phyloP scores from a whole-genome alignment of 1,140 invertebrate genomes.

The Portunus trituberculatus region DNA sequence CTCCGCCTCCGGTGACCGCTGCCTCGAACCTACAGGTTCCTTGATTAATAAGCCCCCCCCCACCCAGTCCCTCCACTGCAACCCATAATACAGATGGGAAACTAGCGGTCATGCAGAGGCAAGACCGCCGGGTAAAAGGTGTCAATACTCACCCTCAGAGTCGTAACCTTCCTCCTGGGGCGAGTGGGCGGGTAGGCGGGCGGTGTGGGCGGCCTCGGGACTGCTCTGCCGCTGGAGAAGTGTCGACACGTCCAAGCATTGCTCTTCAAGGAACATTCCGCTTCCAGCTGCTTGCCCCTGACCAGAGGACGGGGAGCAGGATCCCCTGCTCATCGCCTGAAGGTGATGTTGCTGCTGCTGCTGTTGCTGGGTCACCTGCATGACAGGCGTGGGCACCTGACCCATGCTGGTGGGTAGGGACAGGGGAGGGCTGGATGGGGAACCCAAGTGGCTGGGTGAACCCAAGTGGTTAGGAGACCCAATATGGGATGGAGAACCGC shows the following conservation, averaged over 20 bases:
- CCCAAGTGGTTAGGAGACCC: neutral
- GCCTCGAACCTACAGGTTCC: neutral
- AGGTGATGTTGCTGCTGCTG: slow-evolving; percentile 57
- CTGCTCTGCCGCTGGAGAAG: slow-evolving; percentile 78
- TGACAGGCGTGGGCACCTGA: slow-evolving; percentile 69
- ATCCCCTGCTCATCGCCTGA: neutral
- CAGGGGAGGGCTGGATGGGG: slow-evolving; percentile 59
- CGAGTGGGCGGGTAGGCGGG: slow-evolving; percentile 55
- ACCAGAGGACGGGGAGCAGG: slow-evolving; percentile 11
- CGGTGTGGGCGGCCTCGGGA: slow-evolving; percentile 49
- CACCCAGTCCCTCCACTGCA: too few relatives aligned
- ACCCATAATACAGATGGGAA: neutral
- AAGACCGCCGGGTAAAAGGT: neutral
- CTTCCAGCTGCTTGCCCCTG: slow-evolving; percentile 78
- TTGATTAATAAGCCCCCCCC: neutral
- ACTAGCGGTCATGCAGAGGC: too few relatives aligned
- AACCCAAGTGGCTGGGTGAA: neutral
- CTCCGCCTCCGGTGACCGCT: neutral
- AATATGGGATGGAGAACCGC: neutral
- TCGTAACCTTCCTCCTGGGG: slow-evolving; percentile 65
- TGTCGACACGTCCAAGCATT: slow-evolving; percentile 78
- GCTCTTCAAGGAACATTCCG: slow-evolving; percentile 77
- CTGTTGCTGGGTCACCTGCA: slow-evolving; percentile 64
- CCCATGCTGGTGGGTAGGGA: slow-evolving; percentile 77
- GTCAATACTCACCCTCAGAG: slow-evolving; percentile 63